phyloP scores from a whole-genome alignment of 2,797 vertebrate species.

The Acrossocheilus fasciatus region DNA sequence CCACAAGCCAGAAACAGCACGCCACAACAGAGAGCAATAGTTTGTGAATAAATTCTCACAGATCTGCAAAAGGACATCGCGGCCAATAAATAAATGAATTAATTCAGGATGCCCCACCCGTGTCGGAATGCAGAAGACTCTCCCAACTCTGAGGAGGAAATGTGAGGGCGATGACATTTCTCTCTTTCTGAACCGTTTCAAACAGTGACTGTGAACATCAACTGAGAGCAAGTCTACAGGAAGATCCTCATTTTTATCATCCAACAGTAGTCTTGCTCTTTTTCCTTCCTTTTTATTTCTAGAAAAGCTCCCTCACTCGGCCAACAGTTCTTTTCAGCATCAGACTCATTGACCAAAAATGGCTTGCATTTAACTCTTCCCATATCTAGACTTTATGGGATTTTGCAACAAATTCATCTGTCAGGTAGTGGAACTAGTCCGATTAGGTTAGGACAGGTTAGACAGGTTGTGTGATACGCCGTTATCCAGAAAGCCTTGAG shows the following conservation, averaged over 20 bases:
- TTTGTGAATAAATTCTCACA: constrained; percentile 32
- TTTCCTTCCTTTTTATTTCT: constrained; percentile 47
- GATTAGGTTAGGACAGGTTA: neutral
- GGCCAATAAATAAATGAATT: constrained; percentile 48
- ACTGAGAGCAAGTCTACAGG: constrained; percentile 40
- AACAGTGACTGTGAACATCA: constrained; percentile 66
- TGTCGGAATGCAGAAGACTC: constrained; percentile 76
- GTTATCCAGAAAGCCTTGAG: neutral
- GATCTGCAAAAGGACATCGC: constrained; percentile 17
- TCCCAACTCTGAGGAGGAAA: constrained; percentile 81
- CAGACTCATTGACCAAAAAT: neutral
- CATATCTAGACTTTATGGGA: neutral
- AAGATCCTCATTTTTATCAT: constrained; percentile 36
- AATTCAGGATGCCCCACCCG: constrained; percentile 76
- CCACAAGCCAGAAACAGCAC: constrained; percentile 29
- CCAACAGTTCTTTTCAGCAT: neutral
- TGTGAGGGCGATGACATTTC: constrained; percentile 76
- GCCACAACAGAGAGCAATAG: constrained; percentile 54
- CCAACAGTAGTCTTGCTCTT: constrained; percentile 20
- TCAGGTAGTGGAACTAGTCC: neutral
- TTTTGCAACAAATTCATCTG: neutral
- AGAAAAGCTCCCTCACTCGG: neutral
- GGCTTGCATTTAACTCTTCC: neutral
- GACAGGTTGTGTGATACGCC: neutral
- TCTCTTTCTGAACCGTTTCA: neutral